Percentiles rank a stretch among this genome's conserved stretches.
phyloP scores from a whole-genome alignment of 2,797 vertebrate species.

The Typhlichthys subterraneus region DNA sequence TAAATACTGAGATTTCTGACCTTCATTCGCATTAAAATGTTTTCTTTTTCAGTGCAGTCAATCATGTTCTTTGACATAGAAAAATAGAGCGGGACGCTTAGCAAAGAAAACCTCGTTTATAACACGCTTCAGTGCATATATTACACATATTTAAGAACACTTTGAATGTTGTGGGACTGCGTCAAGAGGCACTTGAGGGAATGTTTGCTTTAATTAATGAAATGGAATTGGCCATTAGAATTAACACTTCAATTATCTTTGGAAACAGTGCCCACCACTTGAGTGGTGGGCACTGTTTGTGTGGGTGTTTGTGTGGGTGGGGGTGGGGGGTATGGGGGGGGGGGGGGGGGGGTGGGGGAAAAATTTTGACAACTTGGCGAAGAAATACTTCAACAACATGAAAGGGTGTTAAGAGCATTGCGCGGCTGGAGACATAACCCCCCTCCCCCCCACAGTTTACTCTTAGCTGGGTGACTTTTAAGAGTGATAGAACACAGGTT shows the following conservation, averaged over 20 bases:
- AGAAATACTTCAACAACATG: conserved; percentile 55
- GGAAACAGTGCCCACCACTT: conserved; percentile 46
- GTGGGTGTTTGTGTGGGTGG: conserved; percentile 4
- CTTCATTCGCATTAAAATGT: conserved; percentile 69
- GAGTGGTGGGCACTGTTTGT: conserved; percentile 7
- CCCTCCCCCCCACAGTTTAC: conserved; percentile 34
- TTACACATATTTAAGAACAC: conserved; percentile 69
- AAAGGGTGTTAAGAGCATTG: conserved; percentile 62
- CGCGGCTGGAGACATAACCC: conserved; percentile 46
- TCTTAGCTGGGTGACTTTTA: conserved; percentile 58
- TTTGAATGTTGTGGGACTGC: conserved; percentile 61
- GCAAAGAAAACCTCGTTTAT: conserved; percentile 82
- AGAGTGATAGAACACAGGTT: conserved; percentile 77
- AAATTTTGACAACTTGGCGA: conserved; percentile 27
- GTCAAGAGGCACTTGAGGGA: conserved; percentile 68
- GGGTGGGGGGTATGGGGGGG: no score
- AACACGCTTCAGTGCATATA: conserved; percentile 64
- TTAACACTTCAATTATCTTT: conserved; percentile 73
- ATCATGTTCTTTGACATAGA: conserved; percentile 79
- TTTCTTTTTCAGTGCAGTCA: conserved; percentile 77
- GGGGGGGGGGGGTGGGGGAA: not conserved
- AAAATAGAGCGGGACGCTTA: conserved; percentile 81
- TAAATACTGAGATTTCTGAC: conserved; percentile 58
- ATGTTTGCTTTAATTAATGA: conserved; percentile 78
- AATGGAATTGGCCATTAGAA: conserved; percentile 77